Conservation (phyloP, 2,888 invertebrate genomes). For the Mantis religiosa region DNA sequence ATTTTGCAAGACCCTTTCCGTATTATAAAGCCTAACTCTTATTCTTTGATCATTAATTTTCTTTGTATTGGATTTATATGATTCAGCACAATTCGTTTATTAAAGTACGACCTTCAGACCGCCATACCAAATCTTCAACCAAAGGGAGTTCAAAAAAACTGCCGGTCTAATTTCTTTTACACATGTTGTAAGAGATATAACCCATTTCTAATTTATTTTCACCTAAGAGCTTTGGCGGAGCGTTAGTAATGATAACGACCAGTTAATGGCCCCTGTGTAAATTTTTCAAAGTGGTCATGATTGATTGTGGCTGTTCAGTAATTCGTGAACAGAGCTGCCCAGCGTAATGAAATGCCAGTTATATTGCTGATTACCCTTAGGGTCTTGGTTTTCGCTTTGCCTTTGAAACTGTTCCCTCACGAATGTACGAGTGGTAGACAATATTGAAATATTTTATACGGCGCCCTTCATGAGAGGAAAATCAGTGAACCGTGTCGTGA, state of each 20-base stretch:
- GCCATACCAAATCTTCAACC: background rate
- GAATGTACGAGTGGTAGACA: background rate
- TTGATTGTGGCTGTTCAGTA: background rate
- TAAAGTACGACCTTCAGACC: background rate
- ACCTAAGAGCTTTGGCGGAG: background rate
- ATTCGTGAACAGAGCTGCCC: background rate
- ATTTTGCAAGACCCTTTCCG: too few species aligned
- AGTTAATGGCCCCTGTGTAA: background rate
- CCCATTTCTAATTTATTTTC: background rate
- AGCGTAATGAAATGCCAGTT: background rate
- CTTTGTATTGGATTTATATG: background rate
- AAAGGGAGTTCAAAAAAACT: background rate
- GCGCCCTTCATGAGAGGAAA: background rate
- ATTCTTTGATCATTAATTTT: too few species aligned
- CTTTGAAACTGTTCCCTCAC: background rate
- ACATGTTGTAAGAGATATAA: background rate
- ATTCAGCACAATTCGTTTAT: background rate
- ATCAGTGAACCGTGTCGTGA: background rate
- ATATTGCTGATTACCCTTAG: background rate
- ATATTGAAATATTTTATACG: background rate
- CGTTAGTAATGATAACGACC: background rate
- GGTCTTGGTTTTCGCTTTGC: background rate
- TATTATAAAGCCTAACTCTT: too few species aligned
- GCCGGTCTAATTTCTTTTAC: background rate
- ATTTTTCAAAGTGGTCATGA: background rate